These are phyloP conservation scores for Emydura subglobosa DNA, from an alignment of 2,113 vertebrate genomes.

Conservation along the genomic window DNA sequence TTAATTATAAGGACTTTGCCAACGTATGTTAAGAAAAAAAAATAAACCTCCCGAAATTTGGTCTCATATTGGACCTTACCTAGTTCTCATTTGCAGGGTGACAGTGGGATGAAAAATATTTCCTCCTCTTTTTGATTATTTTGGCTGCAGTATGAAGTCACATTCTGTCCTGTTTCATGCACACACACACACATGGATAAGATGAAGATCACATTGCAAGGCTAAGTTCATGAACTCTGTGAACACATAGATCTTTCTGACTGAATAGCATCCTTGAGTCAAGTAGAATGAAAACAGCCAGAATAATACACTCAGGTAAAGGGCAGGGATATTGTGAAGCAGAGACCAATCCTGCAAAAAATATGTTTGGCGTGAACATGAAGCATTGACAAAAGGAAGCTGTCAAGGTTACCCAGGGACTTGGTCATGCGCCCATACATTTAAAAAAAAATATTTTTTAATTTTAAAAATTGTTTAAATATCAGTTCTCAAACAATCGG, in stretches of 20 bases:
- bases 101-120: not conserved
- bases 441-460: not conserved
- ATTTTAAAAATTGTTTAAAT: slow-evolving; percentile 78
- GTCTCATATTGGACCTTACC: slow-evolving; percentile 43
- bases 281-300: slow-evolving; percentile 59
- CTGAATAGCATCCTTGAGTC: slow-evolving; percentile 53
- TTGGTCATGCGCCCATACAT: not conserved
- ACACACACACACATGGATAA: slow-evolving; percentile 9
- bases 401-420: slow-evolving; percentile 58
- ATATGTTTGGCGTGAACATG: slow-evolving; percentile 20
- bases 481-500: slow-evolving; percentile 70
- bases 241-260: not conserved
- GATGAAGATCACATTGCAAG: slow-evolving; percentile 45
- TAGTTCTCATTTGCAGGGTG: slow-evolving; percentile 49
- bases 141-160: slow-evolving; percentile 41
- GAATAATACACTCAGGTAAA: slow-evolving; percentile 21
- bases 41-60: not conserved
- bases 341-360: slow-evolving; percentile 13
- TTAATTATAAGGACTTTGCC: not conserved
- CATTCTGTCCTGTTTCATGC: slow-evolving; percentile 37
- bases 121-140: slow-evolving; percentile 25
- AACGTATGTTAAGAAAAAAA: slow-evolving; percentile 43
- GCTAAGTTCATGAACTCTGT: slow-evolving; percentile 53
- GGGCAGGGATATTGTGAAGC: not conserved
- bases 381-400: slow-evolving; percentile 52